Evolutionary conservation across 2,797 vertebrate genomes (phyloP).

Genomic region (Gymnothorax javanicus): DNA sequence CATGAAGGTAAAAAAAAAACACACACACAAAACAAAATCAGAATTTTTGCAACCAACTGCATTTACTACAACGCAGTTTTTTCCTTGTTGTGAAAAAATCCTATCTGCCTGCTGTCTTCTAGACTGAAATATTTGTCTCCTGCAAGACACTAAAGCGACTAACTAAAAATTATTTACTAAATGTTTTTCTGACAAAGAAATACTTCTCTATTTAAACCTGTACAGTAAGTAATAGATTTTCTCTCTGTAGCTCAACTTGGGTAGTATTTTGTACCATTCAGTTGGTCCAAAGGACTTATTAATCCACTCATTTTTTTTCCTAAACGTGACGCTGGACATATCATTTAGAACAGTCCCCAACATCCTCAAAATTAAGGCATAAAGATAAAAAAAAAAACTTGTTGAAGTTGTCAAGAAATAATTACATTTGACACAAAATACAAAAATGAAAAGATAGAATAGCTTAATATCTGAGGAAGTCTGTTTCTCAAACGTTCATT

Average conservation of each 20-base stretch:
- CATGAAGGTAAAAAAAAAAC: conserved; percentile 68
- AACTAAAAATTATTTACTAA: conserved; percentile 86
- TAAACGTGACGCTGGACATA: conserved; percentile 85
- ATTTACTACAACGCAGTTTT: conserved; percentile 82
- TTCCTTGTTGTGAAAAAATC: conserved; percentile 83
- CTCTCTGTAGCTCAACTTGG: conserved; percentile 77
- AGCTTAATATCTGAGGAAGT: conserved; percentile 96
- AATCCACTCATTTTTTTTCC: conserved; percentile 58
- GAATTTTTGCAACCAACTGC: conserved; percentile 86
- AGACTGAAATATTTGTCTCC: conserved; percentile 88
- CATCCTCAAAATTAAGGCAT: conserved; percentile 99
- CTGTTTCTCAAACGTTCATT: conserved; percentile 79
- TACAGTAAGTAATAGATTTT: conserved; percentile 85
- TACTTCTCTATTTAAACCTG: conserved; percentile 89
- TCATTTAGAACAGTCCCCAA: conserved; percentile 85
- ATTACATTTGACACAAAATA: conserved; percentile 74
- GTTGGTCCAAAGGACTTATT: conserved; percentile 75
- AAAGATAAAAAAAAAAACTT: conserved; percentile 91
- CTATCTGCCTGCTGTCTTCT: conserved; percentile 71
- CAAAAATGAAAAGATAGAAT: conserved; percentile 78
- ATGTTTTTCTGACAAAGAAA: conserved; percentile 95
- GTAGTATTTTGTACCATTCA: conserved; percentile 78
- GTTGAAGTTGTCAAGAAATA: conserved; percentile 87
- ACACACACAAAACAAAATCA: conserved; percentile 75
- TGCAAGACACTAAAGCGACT: conserved; percentile 77